A percentile compares a stretch with the other conserved stretches of the same genome.
Evolutionary conservation across 2,113 vertebrate genomes (phyloP).

Genomic region (Paramisgurnus dabryanus): DNA sequence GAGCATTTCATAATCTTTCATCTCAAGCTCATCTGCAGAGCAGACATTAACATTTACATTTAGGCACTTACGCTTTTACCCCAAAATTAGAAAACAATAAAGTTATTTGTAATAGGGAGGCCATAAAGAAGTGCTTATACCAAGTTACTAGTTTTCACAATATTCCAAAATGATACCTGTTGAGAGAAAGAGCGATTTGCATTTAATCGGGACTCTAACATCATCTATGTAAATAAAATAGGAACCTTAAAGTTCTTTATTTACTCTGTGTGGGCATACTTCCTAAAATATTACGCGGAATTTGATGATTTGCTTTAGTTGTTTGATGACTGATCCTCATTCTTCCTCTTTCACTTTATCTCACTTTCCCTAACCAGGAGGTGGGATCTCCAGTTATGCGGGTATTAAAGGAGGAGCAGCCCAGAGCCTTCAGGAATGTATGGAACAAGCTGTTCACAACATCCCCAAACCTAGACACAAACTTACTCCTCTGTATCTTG

Average conservation of each 20-base stretch:
- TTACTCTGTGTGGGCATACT: neutral
- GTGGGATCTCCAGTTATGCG: constrained; percentile 71
- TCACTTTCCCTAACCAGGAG: constrained; percentile 50
- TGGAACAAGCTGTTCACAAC: constrained; percentile 67
- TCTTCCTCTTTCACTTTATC: neutral
- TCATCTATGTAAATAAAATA: neutral
- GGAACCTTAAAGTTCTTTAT: neutral
- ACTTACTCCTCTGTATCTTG: constrained; percentile 74
- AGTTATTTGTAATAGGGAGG: too few relatives aligned
- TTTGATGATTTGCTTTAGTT: neutral
- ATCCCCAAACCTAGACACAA: constrained; percentile 72
- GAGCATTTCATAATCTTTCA: constrained; percentile 44
- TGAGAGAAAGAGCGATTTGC: too few relatives aligned
- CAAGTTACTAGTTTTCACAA: too few relatives aligned
- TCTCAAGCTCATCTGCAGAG: constrained; percentile 3
- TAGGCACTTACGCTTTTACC: too few relatives aligned
- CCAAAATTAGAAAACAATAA: too few relatives aligned
- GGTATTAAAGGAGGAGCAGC: constrained; percentile 59
- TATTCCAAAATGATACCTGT: too few relatives aligned
- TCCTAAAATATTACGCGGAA: neutral
- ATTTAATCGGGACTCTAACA: too few relatives aligned
- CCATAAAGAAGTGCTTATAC: too few relatives aligned
- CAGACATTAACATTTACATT: neutral
- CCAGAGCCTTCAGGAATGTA: constrained; percentile 67
- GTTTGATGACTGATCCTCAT: neutral